Evolutionary conservation across 37 sponge, comb jelly and placozoan species (phyloP).

Genomic region (Beroe ovata): DNA sequence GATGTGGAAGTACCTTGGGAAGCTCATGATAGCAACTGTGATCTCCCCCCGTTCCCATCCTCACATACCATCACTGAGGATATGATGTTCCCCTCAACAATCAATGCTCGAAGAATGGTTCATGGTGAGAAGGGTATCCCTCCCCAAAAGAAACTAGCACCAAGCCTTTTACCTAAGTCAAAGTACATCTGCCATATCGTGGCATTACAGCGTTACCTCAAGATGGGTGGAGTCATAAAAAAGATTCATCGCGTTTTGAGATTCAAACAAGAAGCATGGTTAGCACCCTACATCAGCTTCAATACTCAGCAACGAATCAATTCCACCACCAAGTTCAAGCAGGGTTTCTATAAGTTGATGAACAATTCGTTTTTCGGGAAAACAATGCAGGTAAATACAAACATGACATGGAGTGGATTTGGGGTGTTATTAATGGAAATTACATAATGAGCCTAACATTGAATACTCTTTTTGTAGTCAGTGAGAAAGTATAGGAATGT

Average conservation of each 20-base stretch:
- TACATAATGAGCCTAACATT: too few relatives aligned
- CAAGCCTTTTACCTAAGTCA: neutral
- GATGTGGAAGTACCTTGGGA: neutral
- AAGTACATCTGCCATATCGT: neutral
- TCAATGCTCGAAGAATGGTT: neutral
- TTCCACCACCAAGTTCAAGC: neutral
- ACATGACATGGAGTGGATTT: too few relatives aligned
- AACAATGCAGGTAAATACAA: conserved; percentile 52
- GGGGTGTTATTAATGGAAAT: too few relatives aligned
- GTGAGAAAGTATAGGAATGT: neutral
- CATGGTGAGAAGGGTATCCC: neutral
- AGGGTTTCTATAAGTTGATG: conserved; percentile 45
- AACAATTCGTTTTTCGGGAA: conserved; percentile 61
- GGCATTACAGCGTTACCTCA: neutral
- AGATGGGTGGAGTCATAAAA: neutral
- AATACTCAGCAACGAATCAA: conserved; percentile 13
- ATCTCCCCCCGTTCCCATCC: conserved; percentile 8
- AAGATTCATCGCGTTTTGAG: neutral
- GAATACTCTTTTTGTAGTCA: too few relatives aligned
- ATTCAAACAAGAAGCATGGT: neutral
- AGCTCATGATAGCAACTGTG: neutral
- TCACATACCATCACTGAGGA: neutral
- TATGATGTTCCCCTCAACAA: neutral
- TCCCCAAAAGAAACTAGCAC: neutral
- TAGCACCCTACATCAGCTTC: neutral